phyloP scores from a whole-genome alignment of 2,113 vertebrate genomes.

The Recurvirostra avosetta region DNA sequence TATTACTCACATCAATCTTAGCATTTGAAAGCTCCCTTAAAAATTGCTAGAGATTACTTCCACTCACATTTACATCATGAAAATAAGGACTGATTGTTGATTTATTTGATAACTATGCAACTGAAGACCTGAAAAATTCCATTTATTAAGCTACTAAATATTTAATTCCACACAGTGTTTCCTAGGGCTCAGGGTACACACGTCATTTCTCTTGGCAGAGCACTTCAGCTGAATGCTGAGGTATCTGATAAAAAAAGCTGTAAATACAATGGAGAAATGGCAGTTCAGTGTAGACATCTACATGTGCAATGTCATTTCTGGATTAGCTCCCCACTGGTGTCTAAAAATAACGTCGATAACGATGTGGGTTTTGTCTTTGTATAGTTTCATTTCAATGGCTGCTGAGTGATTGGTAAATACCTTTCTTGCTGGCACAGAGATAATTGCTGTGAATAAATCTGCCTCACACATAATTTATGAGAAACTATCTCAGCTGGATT shows the following conservation, averaged over 20 bases:
- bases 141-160: neutral
- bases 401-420: neutral
- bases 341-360: neutral
- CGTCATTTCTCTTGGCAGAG: neutral
- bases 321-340: neutral
- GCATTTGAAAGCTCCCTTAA: neutral
- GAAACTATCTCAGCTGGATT: neutral
- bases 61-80: neutral
- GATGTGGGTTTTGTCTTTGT: neutral
- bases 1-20: neutral
- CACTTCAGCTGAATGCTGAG: neutral
- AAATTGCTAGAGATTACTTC: neutral
- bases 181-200: neutral
- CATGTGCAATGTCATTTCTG: rapidly evolving
- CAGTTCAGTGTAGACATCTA: neutral
- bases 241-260: neutral
- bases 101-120: neutral
- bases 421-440: neutral
- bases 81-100: neutral
- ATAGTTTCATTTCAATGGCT: neutral
- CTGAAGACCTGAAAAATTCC: neutral
- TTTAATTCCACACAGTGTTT: neutral
- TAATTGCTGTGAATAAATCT: neutral
- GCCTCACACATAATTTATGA: neutral
- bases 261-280: neutral